A percentile compares a stretch with the other conserved stretches of the same genome.
These are phyloP conservation scores for Stichodactyla helianthus DNA, from an alignment of 64 coral and sea anemone genomes.

Conservation along the genomic window DNA sequence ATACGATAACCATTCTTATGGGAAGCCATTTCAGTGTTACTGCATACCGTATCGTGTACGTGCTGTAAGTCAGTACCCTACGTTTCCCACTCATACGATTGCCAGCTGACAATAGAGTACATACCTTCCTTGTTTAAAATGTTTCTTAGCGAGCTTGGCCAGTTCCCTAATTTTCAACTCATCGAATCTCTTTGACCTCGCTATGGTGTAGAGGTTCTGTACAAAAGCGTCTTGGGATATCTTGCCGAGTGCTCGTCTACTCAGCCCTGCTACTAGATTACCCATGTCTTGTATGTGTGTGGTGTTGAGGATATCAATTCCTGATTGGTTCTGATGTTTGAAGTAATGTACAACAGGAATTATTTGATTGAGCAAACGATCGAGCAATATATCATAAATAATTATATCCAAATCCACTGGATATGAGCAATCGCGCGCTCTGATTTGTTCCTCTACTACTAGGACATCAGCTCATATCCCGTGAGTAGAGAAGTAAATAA, in stretches of 20 bases:
- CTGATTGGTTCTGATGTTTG: conserved; percentile 69
- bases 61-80: no score
- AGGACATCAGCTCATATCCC: no score
- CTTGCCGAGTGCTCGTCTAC: conserved; percentile 44
- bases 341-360: background rate
- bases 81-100: background rate
- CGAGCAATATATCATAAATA: background rate
- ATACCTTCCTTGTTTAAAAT: conserved; percentile 80
- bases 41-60: no score
- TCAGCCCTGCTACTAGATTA: conserved; percentile 70
- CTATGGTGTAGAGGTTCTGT: conserved; percentile 71
- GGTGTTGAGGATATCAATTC: conserved; percentile 58
- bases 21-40: no score
- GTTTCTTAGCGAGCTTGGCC: conserved; percentile 77
- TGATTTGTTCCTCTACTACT: no score
- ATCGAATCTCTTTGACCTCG: conserved; percentile 65
- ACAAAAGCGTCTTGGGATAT: conserved; percentile 86
- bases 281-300: conserved; percentile 76
- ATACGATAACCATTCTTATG: no score
- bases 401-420: no score
- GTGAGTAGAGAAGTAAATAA: no score
- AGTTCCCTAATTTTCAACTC: conserved; percentile 58
- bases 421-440: no score
- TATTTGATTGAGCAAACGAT: no score
- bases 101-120: background rate